Evolutionary conservation across 2,888 invertebrate species (phyloP).

Genomic region (Machimus rusticus): DNA sequence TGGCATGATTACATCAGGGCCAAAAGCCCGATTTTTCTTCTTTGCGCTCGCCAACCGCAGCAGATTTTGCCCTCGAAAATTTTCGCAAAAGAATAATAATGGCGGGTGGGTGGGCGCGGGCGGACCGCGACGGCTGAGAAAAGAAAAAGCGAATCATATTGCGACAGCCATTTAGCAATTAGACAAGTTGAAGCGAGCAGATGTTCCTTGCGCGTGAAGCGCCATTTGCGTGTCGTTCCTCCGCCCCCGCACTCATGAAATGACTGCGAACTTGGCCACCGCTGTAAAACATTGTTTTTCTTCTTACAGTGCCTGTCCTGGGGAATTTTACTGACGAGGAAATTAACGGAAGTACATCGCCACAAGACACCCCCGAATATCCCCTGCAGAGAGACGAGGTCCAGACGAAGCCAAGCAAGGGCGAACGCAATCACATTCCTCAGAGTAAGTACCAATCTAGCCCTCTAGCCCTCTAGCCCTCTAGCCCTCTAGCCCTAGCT

Average conservation of each 20-base stretch:
- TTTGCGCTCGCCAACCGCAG: background rate
- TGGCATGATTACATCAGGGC: slow-evolving; percentile 12
- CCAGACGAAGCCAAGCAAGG: slow-evolving; percentile 68
- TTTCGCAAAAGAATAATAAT: slow-evolving; percentile 17
- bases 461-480: background rate
- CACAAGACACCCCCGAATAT: slow-evolving; percentile 68
- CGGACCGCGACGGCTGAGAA: background rate
- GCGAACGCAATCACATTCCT: slow-evolving; percentile 64
- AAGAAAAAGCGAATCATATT: slow-evolving; percentile 2
- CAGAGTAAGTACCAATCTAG: slow-evolving; percentile 54
- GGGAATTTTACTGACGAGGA: slow-evolving; percentile 73
- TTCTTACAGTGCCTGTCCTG: slow-evolving; percentile 65
- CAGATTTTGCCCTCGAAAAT: background rate
- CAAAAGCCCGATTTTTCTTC: background rate
- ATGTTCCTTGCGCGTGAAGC: background rate
- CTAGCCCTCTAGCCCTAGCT: background rate
- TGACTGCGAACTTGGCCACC: background rate
- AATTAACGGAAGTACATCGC: slow-evolving; percentile 59
- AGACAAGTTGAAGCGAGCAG: slow-evolving; percentile 22
- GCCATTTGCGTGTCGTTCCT: background rate
- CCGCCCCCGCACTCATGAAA: background rate
- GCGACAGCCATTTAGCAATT: slow-evolving; percentile 37
- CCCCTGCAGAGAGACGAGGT: slow-evolving; percentile 75
- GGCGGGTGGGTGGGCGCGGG: background rate
- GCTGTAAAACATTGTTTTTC: slow-evolving; percentile 28